Conservation (phyloP, 1,140 invertebrate genomes). For the Drosophila pectinifera region DNA sequence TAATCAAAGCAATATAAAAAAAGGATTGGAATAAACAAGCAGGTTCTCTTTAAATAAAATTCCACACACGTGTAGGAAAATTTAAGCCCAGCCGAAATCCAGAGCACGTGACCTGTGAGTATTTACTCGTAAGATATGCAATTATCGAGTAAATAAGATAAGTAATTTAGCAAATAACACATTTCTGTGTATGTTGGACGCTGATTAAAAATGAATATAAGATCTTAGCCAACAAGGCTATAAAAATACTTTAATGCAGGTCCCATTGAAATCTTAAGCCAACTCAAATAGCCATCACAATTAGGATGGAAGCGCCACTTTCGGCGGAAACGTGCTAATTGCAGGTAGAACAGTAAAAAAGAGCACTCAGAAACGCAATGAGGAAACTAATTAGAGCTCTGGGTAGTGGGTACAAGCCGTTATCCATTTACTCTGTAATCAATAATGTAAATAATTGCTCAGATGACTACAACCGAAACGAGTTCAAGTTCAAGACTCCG, state of each 20-base stretch:
- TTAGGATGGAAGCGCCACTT: slow-evolving; percentile 22
- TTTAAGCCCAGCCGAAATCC: slow-evolving; percentile 4
- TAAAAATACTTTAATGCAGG: neutral
- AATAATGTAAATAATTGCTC: slow-evolving; percentile 13
- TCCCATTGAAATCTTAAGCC: slow-evolving; percentile 2
- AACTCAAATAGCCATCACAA: slow-evolving; percentile 19
- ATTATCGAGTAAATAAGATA: slow-evolving; percentile 19
- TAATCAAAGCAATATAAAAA: neutral
- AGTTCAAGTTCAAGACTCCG: slow-evolving; percentile 2
- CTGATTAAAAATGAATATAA: neutral
- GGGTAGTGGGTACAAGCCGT: neutral
- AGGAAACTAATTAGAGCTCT: slow-evolving; percentile 32
- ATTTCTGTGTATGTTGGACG: no score
- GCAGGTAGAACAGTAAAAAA: slow-evolving; percentile 22
- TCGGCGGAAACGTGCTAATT: slow-evolving; percentile 27
- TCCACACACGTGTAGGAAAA: slow-evolving; percentile 15
- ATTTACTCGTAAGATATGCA: slow-evolving; percentile 13
- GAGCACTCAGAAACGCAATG: slow-evolving; percentile 6
- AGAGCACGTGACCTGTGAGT: slow-evolving; percentile 22
- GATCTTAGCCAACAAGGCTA: neutral
- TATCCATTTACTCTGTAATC: slow-evolving; percentile 25
- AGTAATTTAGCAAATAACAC: no score
- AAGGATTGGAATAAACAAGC: neutral
- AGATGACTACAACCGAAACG: neutral
- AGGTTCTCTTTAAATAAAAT: slow-evolving; percentile 18